Percentiles rank a stretch among this genome's conserved stretches.
These are phyloP conservation scores for Mythimna vitellina DNA, from an alignment of 2,888 invertebrate species.

Conservation along the genomic window DNA sequence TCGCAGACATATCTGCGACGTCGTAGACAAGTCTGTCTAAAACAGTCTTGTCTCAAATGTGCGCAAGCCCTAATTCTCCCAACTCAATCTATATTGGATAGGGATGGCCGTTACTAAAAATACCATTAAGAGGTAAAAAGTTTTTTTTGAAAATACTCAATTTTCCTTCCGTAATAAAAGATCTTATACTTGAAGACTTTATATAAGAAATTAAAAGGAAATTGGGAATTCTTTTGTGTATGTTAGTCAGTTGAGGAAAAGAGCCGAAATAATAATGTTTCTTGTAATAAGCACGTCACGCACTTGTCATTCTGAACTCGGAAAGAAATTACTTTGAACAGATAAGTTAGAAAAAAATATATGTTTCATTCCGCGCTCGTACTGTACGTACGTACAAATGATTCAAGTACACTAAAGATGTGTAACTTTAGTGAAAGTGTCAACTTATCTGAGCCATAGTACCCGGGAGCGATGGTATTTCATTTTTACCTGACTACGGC, in stretches of 20 bases:
- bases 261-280: slow-evolving; percentile 7
- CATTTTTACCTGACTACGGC: no score
- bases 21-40: no score
- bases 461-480: background rate
- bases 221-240: slow-evolving; percentile 14
- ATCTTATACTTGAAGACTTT: no score
- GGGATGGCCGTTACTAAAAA: background rate
- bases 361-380: background rate
- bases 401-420: background rate
- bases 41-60: no score
- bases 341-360: background rate
- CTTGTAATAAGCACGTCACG: slow-evolving; percentile 7
- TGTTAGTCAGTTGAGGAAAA: slow-evolving; percentile 28
- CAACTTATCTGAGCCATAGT: background rate
- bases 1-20: no score
- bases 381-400: background rate
- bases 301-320: background rate
- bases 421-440: slow-evolving; percentile 27
- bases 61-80: no score
- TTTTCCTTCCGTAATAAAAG: background rate
- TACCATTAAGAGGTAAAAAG: background rate
- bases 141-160: slow-evolving; percentile 1
- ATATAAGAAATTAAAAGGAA: no score
- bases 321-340: background rate
- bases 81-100: background rate